Percentiles rank a stretch among this genome's conserved stretches.
These are phyloP conservation scores for Drosophila austrosaltans DNA, from an alignment of 2,888 invertebrate genomes.

Conservation along the genomic window DNA sequence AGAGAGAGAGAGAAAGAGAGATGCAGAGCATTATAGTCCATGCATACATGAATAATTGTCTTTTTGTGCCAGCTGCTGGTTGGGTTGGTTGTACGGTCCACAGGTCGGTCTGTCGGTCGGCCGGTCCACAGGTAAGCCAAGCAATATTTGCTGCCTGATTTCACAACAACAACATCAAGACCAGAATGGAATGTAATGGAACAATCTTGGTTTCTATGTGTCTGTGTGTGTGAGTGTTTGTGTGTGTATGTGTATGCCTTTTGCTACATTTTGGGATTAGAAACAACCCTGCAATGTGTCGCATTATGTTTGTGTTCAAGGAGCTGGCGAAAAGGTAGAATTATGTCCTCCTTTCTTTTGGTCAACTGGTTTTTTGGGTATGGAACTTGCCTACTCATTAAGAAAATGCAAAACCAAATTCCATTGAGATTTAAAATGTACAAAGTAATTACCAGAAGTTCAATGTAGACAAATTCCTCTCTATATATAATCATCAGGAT, in stretches of 20 bases:
- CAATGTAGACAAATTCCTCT: neutral
- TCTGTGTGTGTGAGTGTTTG: constrained; percentile 15
- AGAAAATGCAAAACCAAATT: constrained; percentile 28
- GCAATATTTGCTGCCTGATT: constrained; percentile 75
- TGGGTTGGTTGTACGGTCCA: constrained; percentile 18
- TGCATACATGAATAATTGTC: constrained; percentile 76
- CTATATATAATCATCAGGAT: neutral
- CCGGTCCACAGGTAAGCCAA: constrained; percentile 63
- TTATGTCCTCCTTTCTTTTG: constrained; percentile 29
- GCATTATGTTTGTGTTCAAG: constrained; percentile 57
- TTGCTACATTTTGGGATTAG: constrained; percentile 71
- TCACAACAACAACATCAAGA: constrained; percentile 52
- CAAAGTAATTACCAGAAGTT: constrained; percentile 2
- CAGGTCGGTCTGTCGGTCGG: constrained; percentile 27
- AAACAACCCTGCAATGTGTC: constrained; percentile 71
- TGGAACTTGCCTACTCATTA: constrained; percentile 29
- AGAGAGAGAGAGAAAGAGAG: constrained; percentile 23
- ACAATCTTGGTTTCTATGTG: constrained; percentile 32
- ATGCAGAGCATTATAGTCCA: constrained; percentile 38
- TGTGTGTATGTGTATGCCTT: constrained; percentile 32
- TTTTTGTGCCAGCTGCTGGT: constrained; percentile 41
- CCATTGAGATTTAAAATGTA: constrained; percentile 10
- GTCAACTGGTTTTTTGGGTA: constrained; percentile 37
- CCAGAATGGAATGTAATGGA: constrained; percentile 46
- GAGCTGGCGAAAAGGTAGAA: constrained; percentile 24